phyloP scores from a whole-genome alignment of 2,888 invertebrate genomes.

The Tetanocera ferruginea region DNA sequence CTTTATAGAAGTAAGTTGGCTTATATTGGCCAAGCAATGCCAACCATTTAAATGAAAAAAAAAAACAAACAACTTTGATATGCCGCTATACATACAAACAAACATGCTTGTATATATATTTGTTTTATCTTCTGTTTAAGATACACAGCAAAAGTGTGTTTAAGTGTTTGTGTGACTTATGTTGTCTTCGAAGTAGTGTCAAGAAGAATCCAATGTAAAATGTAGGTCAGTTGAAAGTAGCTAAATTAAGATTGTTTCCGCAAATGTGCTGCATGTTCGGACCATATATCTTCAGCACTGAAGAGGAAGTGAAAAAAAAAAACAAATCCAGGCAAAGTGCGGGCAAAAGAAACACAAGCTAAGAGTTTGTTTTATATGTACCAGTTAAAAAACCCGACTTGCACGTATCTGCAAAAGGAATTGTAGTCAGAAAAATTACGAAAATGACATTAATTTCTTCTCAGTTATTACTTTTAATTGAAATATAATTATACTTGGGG shows the following conservation, averaged over 20 bases:
- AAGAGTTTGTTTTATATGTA: too few species aligned
- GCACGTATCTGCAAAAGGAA: too few species aligned
- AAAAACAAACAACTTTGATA: constrained; percentile 1
- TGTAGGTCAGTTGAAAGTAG: constrained; percentile 28
- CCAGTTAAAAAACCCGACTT: too few species aligned
- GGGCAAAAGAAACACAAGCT: background rate
- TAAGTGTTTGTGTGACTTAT: background rate
- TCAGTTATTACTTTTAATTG: too few species aligned
- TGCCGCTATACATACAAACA: background rate
- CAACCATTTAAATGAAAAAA: background rate
- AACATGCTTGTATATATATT: background rate
- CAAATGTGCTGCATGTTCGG: background rate
- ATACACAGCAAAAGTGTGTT: background rate
- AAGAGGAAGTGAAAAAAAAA: background rate
- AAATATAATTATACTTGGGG: too few species aligned
- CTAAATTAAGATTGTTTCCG: constrained; percentile 18
- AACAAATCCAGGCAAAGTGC: background rate
- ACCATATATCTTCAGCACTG: background rate
- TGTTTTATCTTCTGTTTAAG: background rate
- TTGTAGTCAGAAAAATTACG: background rate
- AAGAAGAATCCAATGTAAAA: background rate
- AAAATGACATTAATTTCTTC: background rate
- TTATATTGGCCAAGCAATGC: background rate
- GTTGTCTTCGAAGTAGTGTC: background rate
- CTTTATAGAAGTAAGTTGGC: background rate